These are phyloP conservation scores for Herpetotheres cachinnans DNA, from an alignment of 2,113 vertebrate genomes.

Conservation along the genomic window DNA sequence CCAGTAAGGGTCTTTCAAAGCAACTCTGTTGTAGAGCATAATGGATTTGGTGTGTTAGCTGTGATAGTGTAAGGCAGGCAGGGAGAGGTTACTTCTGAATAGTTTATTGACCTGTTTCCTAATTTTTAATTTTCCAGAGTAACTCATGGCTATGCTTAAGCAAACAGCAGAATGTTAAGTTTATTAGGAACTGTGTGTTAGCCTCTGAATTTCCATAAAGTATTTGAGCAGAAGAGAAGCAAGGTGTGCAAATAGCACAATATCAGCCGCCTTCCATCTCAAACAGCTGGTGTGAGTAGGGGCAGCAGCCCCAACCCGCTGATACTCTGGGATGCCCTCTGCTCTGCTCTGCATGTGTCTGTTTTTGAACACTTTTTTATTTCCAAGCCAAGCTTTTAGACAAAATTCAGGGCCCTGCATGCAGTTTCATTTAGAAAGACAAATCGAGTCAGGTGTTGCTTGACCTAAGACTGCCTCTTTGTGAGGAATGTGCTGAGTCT, in stretches of 20 bases:
- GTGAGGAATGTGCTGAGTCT: accelerated
- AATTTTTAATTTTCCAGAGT: not conserved
- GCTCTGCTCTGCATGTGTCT: not conserved
- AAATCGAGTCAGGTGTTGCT: not conserved
- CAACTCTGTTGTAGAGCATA: not conserved
- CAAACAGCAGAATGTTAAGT: not conserved
- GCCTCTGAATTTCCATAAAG: not conserved
- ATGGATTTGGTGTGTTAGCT: not conserved
- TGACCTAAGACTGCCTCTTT: not conserved
- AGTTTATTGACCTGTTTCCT: not conserved
- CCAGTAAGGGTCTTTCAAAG: not conserved
- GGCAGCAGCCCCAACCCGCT: not conserved
- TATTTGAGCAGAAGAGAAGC: not conserved
- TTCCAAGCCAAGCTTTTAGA: not conserved
- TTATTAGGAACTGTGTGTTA: not conserved
- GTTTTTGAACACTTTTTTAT: not conserved
- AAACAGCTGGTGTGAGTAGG: not conserved
- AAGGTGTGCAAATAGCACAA: not conserved
- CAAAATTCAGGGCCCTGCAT: not conserved
- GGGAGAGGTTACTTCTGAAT: not conserved
- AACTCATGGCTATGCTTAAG: not conserved
- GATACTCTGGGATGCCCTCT: not conserved
- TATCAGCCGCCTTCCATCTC: not conserved
- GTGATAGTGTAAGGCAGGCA: not conserved
- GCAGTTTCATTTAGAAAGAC: not conserved